phyloP scores from a whole-genome alignment of 2,888 invertebrate species.

The Caradrina kadenii region DNA sequence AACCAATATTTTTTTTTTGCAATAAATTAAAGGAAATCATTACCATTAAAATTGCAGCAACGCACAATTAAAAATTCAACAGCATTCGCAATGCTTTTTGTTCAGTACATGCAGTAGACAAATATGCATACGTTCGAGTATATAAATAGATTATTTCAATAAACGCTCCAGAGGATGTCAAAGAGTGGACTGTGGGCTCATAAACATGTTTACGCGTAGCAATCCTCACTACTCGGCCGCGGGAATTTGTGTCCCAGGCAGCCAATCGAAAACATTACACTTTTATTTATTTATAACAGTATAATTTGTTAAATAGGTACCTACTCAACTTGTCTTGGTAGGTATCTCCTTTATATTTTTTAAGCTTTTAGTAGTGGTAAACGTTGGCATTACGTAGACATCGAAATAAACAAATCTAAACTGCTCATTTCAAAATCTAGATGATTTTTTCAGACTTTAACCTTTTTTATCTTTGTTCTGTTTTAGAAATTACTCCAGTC shows the following conservation, averaged over 20 bases:
- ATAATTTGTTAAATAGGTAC: conserved; percentile 8
- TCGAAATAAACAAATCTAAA: conserved; percentile 13
- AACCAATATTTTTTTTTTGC: no score
- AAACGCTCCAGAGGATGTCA: conserved; percentile 66
- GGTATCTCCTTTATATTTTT: background rate
- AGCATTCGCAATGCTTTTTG: conserved; percentile 23
- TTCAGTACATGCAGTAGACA: conserved; percentile 42
- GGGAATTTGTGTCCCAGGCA: conserved; percentile 61
- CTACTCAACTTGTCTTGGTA: background rate
- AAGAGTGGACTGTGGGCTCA: conserved; percentile 62
- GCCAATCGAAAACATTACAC: conserved; percentile 58
- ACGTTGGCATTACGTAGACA: background rate
- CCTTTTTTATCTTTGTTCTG: no score
- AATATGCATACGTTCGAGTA: conserved; percentile 57
- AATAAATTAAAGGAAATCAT: background rate
- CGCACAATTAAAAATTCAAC: conserved; percentile 5
- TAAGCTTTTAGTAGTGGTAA: background rate
- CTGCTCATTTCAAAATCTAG: background rate
- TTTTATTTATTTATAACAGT: conserved; percentile 45
- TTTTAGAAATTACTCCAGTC: background rate
- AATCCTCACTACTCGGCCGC: conserved; percentile 32
- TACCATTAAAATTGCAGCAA: background rate
- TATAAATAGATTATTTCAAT: conserved; percentile 66
- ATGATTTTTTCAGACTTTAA: background rate
- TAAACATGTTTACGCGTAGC: conserved; percentile 67